Evolutionary conservation across 1,140 invertebrate species (phyloP).

Genomic region (Atopsyche davidsoni): DNA sequence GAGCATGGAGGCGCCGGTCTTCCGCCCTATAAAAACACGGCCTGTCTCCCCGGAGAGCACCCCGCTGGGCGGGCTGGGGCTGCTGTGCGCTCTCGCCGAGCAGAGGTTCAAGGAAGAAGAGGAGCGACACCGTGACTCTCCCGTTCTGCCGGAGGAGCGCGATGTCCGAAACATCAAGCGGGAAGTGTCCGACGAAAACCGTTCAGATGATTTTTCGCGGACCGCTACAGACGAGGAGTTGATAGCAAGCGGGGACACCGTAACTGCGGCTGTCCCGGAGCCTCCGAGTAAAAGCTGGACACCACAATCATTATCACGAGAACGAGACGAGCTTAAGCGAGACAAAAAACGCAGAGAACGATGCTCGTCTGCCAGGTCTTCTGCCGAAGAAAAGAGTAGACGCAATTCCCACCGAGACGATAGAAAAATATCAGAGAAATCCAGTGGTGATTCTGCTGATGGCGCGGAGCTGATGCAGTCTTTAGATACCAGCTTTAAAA

Average conservation of each 20-base stretch:
- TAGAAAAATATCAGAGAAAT: constrained; percentile 18
- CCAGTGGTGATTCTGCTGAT: constrained; percentile 10
- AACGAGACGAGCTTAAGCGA: background rate
- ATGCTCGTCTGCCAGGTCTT: constrained; percentile 7
- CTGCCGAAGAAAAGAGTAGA: constrained; percentile 25
- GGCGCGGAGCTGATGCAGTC: constrained; percentile 6
- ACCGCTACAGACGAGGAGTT: constrained; percentile 13
- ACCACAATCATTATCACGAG: background rate
- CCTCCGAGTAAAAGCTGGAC: too few species aligned
- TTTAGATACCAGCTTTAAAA: constrained; percentile 8
- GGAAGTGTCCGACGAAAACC: constrained; percentile 35
- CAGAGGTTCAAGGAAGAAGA: constrained; percentile 74
- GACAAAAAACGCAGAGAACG: constrained; percentile 1
- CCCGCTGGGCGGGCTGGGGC: constrained; percentile 63
- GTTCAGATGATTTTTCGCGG: constrained; percentile 8
- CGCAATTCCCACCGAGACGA: too few species aligned
- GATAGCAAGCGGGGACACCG: constrained; percentile 2
- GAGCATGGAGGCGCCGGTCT: constrained; percentile 28
- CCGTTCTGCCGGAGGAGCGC: constrained; percentile 31
- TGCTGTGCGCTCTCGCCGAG: constrained; percentile 79
- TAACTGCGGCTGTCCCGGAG: too few species aligned
- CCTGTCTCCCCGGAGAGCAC: constrained; percentile 16
- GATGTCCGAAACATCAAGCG: constrained; percentile 27
- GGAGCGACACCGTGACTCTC: constrained; percentile 25
- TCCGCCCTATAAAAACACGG: constrained; percentile 26